phyloP scores from a whole-genome alignment of 2,113 vertebrate genomes.

The Colaptes auratus region DNA sequence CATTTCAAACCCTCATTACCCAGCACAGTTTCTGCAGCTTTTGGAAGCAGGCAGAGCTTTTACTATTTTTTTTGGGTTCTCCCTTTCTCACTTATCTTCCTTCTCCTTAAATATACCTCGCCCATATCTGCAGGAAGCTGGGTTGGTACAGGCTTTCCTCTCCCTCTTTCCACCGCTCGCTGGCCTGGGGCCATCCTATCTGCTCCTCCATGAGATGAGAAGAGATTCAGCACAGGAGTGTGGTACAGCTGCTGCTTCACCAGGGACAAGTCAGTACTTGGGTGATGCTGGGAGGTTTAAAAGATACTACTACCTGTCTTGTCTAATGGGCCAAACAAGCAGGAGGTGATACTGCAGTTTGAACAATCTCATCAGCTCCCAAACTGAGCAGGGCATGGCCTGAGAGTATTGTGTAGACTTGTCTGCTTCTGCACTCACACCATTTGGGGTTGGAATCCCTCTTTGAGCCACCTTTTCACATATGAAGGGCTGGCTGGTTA shows the following conservation, averaged over 20 bases:
- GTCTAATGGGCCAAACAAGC: background rate
- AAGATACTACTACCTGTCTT: background rate
- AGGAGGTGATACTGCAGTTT: background rate
- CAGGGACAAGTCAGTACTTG: background rate
- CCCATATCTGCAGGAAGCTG: background rate
- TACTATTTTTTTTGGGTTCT: background rate
- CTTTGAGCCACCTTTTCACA: background rate
- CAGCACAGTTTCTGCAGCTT: background rate
- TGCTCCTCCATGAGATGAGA: background rate
- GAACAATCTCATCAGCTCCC: background rate
- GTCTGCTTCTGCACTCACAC: background rate
- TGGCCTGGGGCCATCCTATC: background rate
- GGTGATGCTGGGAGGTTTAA: background rate
- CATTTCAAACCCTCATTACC: background rate
- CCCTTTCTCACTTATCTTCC: background rate
- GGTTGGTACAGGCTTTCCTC: background rate
- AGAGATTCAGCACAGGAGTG: background rate
- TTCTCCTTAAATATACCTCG: background rate
- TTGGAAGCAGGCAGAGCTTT: background rate
- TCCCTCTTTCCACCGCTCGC: background rate
- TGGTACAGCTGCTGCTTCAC: background rate
- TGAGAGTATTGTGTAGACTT: background rate
- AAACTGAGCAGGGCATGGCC: background rate
- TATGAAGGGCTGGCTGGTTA: background rate
- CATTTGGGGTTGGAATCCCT: background rate